Conservation (phyloP, 2,113 vertebrate genomes). For the Phrynosoma blainvillii region DNA sequence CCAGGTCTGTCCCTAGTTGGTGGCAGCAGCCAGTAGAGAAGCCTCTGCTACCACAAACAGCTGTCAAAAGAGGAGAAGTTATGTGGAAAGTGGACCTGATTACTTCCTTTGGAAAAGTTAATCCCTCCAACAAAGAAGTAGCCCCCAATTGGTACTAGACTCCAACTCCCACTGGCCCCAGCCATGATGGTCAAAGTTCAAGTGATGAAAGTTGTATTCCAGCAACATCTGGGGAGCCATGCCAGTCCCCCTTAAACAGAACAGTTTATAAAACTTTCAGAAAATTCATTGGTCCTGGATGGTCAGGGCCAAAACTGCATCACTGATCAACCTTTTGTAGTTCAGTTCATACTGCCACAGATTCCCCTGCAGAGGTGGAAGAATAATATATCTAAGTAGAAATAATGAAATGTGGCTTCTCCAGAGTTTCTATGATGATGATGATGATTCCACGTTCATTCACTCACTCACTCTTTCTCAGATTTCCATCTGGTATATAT, state of each 20-base stretch:
- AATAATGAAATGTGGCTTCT: not conserved
- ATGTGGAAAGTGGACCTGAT: not conserved
- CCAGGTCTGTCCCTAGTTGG: not conserved
- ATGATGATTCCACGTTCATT: no score
- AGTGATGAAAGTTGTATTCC: no score
- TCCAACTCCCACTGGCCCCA: no score
- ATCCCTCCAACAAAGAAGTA: not conserved
- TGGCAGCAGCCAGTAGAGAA: not conserved
- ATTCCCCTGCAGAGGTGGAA: not conserved
- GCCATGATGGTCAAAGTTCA: not conserved
- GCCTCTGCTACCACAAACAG: not conserved
- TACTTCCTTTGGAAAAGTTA: not conserved
- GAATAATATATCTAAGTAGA: not conserved
- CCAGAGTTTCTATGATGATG: not conserved
- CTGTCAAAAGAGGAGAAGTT: not conserved
- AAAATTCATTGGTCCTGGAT: not conserved
- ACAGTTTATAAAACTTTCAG: no score
- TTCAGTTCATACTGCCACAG: not conserved
- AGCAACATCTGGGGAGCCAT: not conserved
- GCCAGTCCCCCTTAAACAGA: no score
- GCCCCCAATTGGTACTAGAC: not conserved
- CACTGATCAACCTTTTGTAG: not conserved
- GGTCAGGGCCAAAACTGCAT: not conserved
- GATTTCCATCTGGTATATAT: not conserved
- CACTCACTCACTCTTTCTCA: not conserved